Evolutionary conservation across 2,797 vertebrate genomes (phyloP), one percentile per base, ranked within the genome.

Genomic region (Schizothorax lantsangensis): DNA sequence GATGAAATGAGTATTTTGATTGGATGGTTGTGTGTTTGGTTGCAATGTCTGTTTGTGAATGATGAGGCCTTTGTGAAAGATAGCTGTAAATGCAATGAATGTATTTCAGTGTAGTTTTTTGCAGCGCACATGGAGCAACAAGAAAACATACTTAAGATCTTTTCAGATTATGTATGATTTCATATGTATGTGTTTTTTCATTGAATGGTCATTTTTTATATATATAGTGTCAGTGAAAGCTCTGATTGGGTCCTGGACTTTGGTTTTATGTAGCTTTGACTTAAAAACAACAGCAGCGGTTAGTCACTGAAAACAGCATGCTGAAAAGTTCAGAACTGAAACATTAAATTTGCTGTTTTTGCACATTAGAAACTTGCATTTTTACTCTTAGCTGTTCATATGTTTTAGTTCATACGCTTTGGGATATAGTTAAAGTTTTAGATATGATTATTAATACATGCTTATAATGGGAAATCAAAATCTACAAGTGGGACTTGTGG

Each of bases 61-160:
- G 73, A 43, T 1, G n/a, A 79, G 57, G 45, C 30, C 14, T 68
- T 64, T 75, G 47, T 73, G 62, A 33, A 75, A 36, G 19, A 77
- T 19, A 40, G 73, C 10, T 19, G 40, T 77, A 57, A 69, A 59
- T 40, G 62, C 59, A 77, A 69, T 79, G 64, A 85, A 85, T 85
- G 75, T 85, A 71, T 79, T 85, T 79, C 64, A 33, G 75, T 69
- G 59, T 26, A 40, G 83, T 59, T 84, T 69, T 68, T 68, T 45
- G n/a, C 4, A 54, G 64, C 84, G 23, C 64, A 79, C 14, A 15
- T 84, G 45, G 17, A 54, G 36, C 33, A 38, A 19, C 54, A 64
- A 64, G 19, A 49, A 64, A 26, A 38, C 15, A 19, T 66, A 38
- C 14, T 43, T 59, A 62, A 74, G 26, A 73, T 9, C 14, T 30